Conservation (phyloP, 2,113 vertebrate genomes). For the Formicarius rufipectus region DNA sequence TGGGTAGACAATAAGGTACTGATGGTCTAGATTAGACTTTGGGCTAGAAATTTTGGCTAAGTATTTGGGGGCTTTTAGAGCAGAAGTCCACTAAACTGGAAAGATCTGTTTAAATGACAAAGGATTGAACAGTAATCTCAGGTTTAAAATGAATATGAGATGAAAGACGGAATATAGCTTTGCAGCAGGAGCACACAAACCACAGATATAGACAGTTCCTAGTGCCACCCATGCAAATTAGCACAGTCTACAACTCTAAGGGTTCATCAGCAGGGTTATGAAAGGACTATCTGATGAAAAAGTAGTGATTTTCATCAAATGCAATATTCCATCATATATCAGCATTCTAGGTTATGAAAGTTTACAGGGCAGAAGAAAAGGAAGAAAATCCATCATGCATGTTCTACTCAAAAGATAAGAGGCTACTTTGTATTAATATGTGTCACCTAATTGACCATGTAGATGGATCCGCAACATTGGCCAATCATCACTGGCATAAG, state of each 20-base stretch:
- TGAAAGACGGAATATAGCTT: neutral
- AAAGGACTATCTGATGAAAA: neutral
- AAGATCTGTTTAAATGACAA: neutral
- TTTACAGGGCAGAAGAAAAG: neutral
- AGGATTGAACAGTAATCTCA: neutral
- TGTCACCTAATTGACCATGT: accelerated
- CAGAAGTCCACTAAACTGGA: neutral
- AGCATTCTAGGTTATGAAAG: neutral
- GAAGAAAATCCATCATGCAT: neutral
- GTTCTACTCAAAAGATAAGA: neutral
- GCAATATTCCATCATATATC: neutral
- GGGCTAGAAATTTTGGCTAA: neutral
- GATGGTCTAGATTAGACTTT: neutral
- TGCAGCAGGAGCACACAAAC: neutral
- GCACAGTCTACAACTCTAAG: neutral
- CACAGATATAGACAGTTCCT: neutral
- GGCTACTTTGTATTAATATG: neutral
- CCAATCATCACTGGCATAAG: neutral
- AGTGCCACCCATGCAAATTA: neutral
- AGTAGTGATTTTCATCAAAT: neutral
- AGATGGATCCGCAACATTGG: neutral
- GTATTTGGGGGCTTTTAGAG: neutral
- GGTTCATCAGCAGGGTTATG: neutral
- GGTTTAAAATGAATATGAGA: neutral
- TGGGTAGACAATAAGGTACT: neutral